Evolutionary conservation across 2,113 vertebrate species (phyloP).

Genomic region (Eurypyga helias): DNA sequence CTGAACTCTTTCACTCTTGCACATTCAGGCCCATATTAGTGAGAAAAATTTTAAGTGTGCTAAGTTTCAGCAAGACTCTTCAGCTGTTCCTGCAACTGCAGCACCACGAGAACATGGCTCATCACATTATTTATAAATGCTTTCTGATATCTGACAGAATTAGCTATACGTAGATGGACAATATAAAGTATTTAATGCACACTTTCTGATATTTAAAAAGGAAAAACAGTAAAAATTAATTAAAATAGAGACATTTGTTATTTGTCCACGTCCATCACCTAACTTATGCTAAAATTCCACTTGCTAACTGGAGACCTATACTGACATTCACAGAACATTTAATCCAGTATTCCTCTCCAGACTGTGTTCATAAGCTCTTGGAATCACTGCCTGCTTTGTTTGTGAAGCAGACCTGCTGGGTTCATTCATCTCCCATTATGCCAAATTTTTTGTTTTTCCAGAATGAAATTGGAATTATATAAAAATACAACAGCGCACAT

Average conservation of each 20-base stretch:
- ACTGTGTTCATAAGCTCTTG: neutral
- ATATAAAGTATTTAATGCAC: neutral
- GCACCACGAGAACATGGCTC: neutral
- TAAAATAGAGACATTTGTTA: neutral
- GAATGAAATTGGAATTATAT: neutral
- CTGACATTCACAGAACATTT: neutral
- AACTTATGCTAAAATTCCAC: neutral
- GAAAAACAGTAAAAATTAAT: neutral
- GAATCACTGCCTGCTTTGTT: constrained; percentile 5
- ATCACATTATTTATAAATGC: neutral
- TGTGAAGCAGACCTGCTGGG: constrained; percentile 1
- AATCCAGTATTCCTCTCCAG: neutral
- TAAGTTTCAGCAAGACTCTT: neutral
- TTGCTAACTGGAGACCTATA: neutral
- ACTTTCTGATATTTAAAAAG: neutral
- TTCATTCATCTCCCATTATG: constrained; percentile 2
- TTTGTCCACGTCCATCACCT: neutral
- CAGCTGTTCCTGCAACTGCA: neutral
- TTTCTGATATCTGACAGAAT: neutral
- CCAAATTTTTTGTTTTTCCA: constrained; percentile 23
- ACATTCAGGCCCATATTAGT: accelerated
- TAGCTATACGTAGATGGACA: neutral
- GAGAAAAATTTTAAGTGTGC: neutral
- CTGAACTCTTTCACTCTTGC: neutral
- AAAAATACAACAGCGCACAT: neutral